Evolutionary conservation across 2,113 vertebrate genomes (phyloP).

Genomic region (Electrona antarctica): DNA sequence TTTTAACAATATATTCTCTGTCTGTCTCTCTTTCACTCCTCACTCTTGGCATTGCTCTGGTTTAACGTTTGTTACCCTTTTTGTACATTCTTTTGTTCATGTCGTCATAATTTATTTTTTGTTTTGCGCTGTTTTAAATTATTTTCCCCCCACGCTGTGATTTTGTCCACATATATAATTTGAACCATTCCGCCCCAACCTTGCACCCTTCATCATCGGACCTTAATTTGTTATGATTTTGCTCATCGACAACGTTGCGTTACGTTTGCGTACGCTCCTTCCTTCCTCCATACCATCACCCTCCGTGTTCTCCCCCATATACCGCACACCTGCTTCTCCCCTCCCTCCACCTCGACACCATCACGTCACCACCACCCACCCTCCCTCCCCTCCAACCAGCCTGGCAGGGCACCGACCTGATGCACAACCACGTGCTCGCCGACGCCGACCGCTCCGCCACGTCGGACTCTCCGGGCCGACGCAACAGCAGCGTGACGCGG

Average conservation of each 20-base stretch:
- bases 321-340: constrained; percentile 15
- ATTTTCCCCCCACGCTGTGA: constrained; percentile 12
- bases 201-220: constrained; percentile 18
- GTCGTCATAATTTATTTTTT: background rate
- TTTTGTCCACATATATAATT: constrained; percentile 28
- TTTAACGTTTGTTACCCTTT: constrained; percentile 25
- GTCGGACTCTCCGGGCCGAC: constrained; percentile 94
- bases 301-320: constrained; percentile 2
- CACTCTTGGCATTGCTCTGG: constrained; percentile 52
- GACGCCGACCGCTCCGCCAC: no score
- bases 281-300: constrained; percentile 32
- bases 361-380: constrained; percentile 45
- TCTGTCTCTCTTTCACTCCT: constrained; percentile 70
- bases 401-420: constrained; percentile 99
- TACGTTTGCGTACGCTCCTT: constrained; percentile 55
- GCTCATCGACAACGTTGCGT: constrained; percentile 38
- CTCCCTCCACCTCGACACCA: background rate
- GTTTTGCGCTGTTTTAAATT: background rate
- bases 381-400: constrained; percentile 84
- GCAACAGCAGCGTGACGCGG: constrained; percentile 93
- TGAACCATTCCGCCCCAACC: constrained; percentile 7
- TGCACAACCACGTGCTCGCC: constrained; percentile 99
- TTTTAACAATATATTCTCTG: constrained; percentile 75
- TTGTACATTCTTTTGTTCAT: constrained; percentile 10
- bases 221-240: constrained; percentile 45